phyloP scores from a whole-genome alignment of 1,140 invertebrate species.

The Phthorimaea operculella region DNA sequence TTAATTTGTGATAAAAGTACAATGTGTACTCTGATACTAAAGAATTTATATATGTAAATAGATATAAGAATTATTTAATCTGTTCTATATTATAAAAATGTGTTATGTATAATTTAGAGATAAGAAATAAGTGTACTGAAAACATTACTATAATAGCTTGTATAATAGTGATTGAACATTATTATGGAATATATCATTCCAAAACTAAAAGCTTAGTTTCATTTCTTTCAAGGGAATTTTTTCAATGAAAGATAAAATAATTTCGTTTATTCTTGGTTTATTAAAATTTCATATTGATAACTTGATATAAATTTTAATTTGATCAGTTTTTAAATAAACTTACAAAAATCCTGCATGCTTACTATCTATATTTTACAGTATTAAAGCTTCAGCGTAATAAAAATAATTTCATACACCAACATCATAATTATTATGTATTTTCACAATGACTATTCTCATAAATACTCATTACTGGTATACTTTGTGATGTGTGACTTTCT shows the following conservation, averaged over 20 bases:
- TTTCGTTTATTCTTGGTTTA: constrained; percentile 38
- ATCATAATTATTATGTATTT: constrained; percentile 21
- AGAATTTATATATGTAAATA: no score
- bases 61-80: background rate
- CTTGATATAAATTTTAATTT: constrained; percentile 64
- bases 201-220: no score
- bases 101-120: background rate
- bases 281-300: constrained; percentile 64
- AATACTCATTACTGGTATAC: constrained; percentile 67
- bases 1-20: background rate
- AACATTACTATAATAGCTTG: no score
- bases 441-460: constrained; percentile 53
- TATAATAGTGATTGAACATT: no score
- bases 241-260: no score
- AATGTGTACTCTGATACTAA: background rate
- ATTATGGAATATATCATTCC: no score
- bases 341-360: constrained; percentile 63
- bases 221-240: no score
- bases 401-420: constrained; percentile 50
- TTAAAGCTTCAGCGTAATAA: constrained; percentile 66
- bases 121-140: no score
- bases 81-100: background rate
- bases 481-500: constrained; percentile 65
- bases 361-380: constrained; percentile 60
- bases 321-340: constrained; percentile 62